These are phyloP conservation scores for Butorides virescens DNA, from an alignment of 2,113 vertebrate genomes.

Conservation along the genomic window DNA sequence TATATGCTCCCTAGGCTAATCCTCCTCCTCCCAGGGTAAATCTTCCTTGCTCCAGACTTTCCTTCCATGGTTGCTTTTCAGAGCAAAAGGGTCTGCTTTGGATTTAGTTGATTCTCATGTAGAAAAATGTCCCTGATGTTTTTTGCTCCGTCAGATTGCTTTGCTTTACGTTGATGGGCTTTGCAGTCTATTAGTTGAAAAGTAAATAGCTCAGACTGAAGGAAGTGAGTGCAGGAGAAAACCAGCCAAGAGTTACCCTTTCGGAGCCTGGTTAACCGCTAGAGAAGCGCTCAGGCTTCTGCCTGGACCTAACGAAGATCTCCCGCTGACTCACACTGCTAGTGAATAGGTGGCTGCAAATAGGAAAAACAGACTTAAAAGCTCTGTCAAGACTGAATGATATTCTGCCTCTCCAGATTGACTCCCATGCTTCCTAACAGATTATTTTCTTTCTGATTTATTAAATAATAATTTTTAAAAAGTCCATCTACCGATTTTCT, in stretches of 20 bases:
- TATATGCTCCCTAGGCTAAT: neutral
- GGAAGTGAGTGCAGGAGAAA: neutral
- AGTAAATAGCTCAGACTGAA: neutral
- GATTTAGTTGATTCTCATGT: neutral
- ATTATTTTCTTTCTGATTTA: neutral
- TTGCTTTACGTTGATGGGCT: neutral
- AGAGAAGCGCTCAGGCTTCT: neutral
- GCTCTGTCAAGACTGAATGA: neutral
- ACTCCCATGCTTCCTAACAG: neutral
- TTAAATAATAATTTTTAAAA: neutral
- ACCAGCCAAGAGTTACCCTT: neutral
- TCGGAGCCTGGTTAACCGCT: neutral
- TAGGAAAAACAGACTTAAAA: neutral
- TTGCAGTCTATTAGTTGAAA: neutral
- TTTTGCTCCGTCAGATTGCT: neutral
- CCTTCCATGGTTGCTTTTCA: neutral
- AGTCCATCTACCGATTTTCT: neutral
- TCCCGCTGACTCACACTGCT: neutral
- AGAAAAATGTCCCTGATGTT: neutral
- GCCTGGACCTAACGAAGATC: neutral
- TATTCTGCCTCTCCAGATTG: neutral
- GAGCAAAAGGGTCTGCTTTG: neutral
- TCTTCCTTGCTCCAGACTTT: neutral
- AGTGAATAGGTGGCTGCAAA: neutral
- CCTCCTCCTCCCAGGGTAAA: neutral